Base-by-base conservation (phyloP, 2,888 invertebrate species). In the Dascillus cervinus region DNA sequence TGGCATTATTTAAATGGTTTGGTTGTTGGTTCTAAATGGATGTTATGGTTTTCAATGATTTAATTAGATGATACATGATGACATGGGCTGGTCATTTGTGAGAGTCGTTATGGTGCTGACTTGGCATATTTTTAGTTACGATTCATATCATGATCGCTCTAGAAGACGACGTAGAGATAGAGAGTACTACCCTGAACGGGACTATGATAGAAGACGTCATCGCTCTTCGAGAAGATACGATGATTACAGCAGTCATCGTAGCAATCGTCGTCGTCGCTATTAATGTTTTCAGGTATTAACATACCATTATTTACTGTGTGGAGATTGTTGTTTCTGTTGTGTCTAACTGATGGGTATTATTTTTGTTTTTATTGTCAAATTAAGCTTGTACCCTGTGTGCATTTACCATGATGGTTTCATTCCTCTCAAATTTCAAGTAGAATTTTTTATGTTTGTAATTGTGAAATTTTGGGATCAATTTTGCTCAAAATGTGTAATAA, bases 1-100 rank as follows among this genome's bases (percentile, higher is more conserved):
- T 47, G 47, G 50, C 46, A 46, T 49, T 57, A 60, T 60, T 61
- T 61, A 58, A 56, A 62, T 65, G 65, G 63, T 64, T 63, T 64
- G 64, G 63, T 64, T 60, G 56, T 54, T 56, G 57, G 50, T 55
- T 57, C 49, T 60, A 57, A 49, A 57, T 59, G 60, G 60, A 58
- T 55, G 52, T 59, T 56, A 56, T 59, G 58, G 55, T 43, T 43
- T 45, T 41, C 45, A 40, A 47, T 33, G 28, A 46, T 46, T 44
- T 50, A 47, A 46, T 49, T 47, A 45, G 45, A 47, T 35, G 39
- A 39, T 34, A 47, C 48, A 39, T 47, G 47, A 49, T 43, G 46
- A 46, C 43, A 49, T 47, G 50, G 51, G n/a, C 11, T 34, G 40
- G 40, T 36, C 40, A 39, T 26, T 17, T 37, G 34, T 39, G 34